Evolutionary conservation across 2,797 vertebrate species (phyloP), one percentile per base, ranked within the genome.

Genomic region (Enoplosus armatus): DNA sequence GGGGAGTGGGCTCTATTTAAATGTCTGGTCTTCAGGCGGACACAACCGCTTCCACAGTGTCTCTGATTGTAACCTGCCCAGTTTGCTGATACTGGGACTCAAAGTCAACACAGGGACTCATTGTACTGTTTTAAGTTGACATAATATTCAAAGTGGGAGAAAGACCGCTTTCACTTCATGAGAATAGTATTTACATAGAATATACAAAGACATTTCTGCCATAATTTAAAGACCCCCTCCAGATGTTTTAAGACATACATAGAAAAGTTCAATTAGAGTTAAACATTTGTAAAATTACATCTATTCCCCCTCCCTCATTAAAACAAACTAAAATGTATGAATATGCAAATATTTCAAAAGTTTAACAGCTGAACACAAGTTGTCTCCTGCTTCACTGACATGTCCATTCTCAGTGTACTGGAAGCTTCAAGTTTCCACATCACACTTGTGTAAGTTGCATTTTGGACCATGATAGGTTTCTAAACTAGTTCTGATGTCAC

Each of bases 41-140:
- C 67, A 12, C 8, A 4, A 16, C 2, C 0, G 5, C 29, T 10
- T 48, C 60, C 64, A 56, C 72, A 0, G 4, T 8, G 48, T 59
- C 45, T 51, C 24, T 39, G 71, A 67, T 5, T 20, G 66, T 37
- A 47, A 39, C 37, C 64, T 61, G 71, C 76, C 69, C 68, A 26
- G 75, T 68, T 62, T 37, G 50, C 15, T 50, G 29, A 31, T 53
- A 50, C 51, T 66, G n/a, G 0, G 77, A 85, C 82, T 80, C 78
- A 75, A 26, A 35, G 53, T 66, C 51, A 71, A 39, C 3, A 35
- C 27, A 9, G 15, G 3, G 0, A 41, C 37, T 41, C 10, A 0
- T 2, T 35, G 15, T 10, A 24, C 27, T 16, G 41, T 24, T 79
- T 61, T 4, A 51, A 56, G 7, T 8, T 29, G 55, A 74, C 33